Evolutionary conservation across 2,888 invertebrate genomes (phyloP).

Genomic region (Apodemia mormo): DNA sequence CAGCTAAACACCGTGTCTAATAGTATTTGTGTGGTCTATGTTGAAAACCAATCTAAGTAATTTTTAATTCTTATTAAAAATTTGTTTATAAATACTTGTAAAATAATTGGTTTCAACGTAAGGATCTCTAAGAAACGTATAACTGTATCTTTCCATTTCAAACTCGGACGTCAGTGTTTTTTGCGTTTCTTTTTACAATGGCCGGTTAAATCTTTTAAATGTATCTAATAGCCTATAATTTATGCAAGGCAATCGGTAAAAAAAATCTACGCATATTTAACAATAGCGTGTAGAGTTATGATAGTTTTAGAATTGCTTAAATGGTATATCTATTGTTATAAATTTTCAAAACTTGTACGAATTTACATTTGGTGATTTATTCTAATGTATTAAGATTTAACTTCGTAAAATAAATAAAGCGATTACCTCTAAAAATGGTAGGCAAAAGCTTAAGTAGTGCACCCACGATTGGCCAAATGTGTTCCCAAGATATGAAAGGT

Average conservation of each 20-base stretch:
- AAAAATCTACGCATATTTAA: slow-evolving; percentile 44
- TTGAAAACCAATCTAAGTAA: too few relatives aligned
- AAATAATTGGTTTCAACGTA: slow-evolving; percentile 23
- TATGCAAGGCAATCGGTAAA: slow-evolving; percentile 58
- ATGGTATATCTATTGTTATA: slow-evolving; percentile 2
- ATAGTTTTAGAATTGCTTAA: background rate
- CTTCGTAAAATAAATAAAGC: too few relatives aligned
- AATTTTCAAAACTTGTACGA: background rate
- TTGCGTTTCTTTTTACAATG: slow-evolving; percentile 10
- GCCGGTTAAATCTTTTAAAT: slow-evolving; percentile 70
- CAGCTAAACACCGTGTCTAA: too few relatives aligned
- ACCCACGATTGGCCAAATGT: too few relatives aligned
- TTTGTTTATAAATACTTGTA: too few relatives aligned
- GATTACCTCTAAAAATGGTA: too few relatives aligned
- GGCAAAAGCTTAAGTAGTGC: too few relatives aligned
- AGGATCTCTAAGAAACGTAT: slow-evolving; percentile 23
- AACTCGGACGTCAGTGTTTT: background rate
- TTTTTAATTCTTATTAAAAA: too few relatives aligned
- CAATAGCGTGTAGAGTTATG: slow-evolving; percentile 1
- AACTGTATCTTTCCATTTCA: slow-evolving; percentile 8
- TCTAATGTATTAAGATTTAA: too few relatives aligned
- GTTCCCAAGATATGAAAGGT: too few relatives aligned
- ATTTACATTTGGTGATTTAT: background rate
- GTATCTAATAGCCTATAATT: slow-evolving; percentile 71
- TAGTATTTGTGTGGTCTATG: too few relatives aligned